Base-by-base conservation (phyloP, 2,113 vertebrate species). In the Gambusia holbrooki region DNA sequence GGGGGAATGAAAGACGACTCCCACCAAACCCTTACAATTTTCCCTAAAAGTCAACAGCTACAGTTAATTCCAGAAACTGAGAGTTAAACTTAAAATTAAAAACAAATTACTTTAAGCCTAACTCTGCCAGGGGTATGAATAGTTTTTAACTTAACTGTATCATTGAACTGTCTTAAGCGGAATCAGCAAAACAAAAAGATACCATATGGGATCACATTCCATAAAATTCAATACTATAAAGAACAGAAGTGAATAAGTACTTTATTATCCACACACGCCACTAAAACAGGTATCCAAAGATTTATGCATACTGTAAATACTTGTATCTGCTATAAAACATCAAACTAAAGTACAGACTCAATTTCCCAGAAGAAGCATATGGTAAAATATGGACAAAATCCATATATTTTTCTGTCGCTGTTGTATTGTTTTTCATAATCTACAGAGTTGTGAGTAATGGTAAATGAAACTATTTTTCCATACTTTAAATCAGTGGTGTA, bases 351-450 rank as follows among this genome's bases (percentile, higher is more conserved):
- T 2, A 37, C 35, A 37, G 35, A 37, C 10, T 37, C 10, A 37
- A 62, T 30, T 28, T 62, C 69, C 66, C 61, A 81, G 48, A 54
- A 33, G 9, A 30, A 15, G 8, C 19, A 62, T 9, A 40, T 0
- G 33, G n/a, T 71, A 70, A 12, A 54, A n/a, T 22, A 42, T n/a
- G 37, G 62, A n/a, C 70, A 1, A 30, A 60, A 32, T 32, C 10
- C 30, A 35, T 75, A n/a, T 40, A 32, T 40, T 69, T 66, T 68
- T 79, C 11, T 11, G 66, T 74, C 32, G 63, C 28, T n/a, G 64
- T 28, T 5, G 54, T 62, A 40, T 71, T 65, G 68, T 84, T 80
- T 77, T 80, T 77, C 68, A 86, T 40, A 30, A 74, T 69, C 62
- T 32, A 70, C 62, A 84, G 60, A 79, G 58, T 29, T 80, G 67